Base-by-base conservation (phyloP, 1,140 invertebrate genomes). In the Cardiocondyla obscurior region DNA sequence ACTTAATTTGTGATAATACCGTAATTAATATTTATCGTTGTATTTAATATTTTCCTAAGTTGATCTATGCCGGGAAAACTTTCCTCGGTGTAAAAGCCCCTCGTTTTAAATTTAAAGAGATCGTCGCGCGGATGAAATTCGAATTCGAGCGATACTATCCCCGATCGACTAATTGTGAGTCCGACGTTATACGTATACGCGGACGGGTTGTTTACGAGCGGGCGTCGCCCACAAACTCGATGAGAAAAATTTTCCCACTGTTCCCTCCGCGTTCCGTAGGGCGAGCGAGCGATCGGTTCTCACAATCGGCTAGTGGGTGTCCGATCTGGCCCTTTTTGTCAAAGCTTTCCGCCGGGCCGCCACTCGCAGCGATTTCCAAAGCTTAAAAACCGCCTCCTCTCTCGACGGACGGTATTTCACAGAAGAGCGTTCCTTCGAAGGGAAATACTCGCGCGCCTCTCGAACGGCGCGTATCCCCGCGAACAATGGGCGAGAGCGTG, bases 401-500 rank as follows among this genome's bases (percentile, higher is more conserved):
- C 51, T 55, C 39, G 25, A 30, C 42, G 57, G 22, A 79, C 46
- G 53, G 46, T 69, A 79, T 79, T 62, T 79, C 74, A 51, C 22
- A 79, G 70, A 74, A 76, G 73, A 82, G 42, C 42, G 42, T 60
- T 62, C 44, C 33, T 42, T 42, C 22, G 55, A 74, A 60, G 84
- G 83, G 81, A 88, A 89, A 87, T 84, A 86, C 74, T 85, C 82
- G 44, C 74, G 84, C 82, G 44, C 46, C 72, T 69, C 25, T 82
- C 81, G 67, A 65, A 65, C 42, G 42, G 42, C 82, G 84, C 79
- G 88, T 89, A 86, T 81, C 82, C 86, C 74, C 81, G 58, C 83
- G 76, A 90, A 90, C 88, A 89, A 90, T 90, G 81, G 85, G 82
- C 87, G 88, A 89, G 88, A 90, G 88, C 88, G 89, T 90, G 88